Base-by-base conservation (phyloP, 2,888 invertebrate genomes). In the Himalopsyche tibetana region DNA sequence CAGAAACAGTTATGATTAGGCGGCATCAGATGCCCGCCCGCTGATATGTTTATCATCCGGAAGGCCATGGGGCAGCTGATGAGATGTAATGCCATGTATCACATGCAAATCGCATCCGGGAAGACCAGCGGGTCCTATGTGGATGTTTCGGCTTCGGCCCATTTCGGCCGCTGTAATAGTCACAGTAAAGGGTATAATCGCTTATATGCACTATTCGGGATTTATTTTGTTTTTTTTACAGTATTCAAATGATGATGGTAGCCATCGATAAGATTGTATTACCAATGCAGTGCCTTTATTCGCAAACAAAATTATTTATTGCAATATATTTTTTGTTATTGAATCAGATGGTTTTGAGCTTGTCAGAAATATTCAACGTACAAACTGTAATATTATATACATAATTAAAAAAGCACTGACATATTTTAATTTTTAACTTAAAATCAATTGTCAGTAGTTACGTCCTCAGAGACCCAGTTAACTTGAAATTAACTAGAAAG, bases 1-100 rank as follows among this genome's bases (percentile, higher is more conserved):
- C 88, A 88, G 88, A 88, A 88, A 86, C 87, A 87, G 87, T 88
- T 88, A 88, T 88, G 87, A 88, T 87, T 88, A 87, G 85, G 80
- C 80, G 80, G 82, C 82, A 51, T 55, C 55, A 82, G 80, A 83
- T 82, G 55, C 69, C 84, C 82, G 82, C 80, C 84, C 74, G 81
- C 80, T 83, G 86, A 85, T 87, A 83, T 86, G 82, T 86, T 86
- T 87, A 87, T 87, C 86, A 82, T 79, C 80, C 45, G 84, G 84
- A 84, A 84, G 86, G 86, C 74, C 85, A 82, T 45, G 84, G 86
- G 86, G 85, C 86, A 86, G 80, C 86, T 79, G 87, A 87, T 87
- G 88, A 87, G 87, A 85, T 86, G 88, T 87, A 84, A 85, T 84
- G 87, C 85, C 82, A 86, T 87, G 88, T 86, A 88, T 88, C 87